A percentile compares a stretch with the other conserved stretches of the same genome.
phyloP scores from a whole-genome alignment of 23 tunicate genomes.

The Aplidium turbinatum region DNA sequence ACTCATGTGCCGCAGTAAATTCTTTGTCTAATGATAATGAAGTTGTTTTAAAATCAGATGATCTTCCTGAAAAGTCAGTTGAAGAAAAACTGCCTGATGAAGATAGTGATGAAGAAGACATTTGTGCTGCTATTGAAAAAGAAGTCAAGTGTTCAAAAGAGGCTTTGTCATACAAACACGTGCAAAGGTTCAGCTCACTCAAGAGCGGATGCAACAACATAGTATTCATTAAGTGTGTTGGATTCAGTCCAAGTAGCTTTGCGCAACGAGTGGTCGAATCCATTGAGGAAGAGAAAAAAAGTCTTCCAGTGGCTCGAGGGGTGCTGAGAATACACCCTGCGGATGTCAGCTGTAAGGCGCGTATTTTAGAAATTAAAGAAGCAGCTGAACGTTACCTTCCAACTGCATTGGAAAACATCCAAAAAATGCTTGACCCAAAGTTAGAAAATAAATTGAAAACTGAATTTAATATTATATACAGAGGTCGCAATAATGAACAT shows the following conservation, averaged over 20 bases:
- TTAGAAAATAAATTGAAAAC: conserved; percentile 4
- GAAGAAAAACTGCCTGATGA: not conserved
- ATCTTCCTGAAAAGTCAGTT: not conserved
- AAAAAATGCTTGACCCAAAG: not conserved
- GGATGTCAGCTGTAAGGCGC: conserved; percentile 56
- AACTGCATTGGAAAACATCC: conserved; percentile 32
- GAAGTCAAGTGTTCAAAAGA: conserved; percentile 24
- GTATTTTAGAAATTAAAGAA: conserved; percentile 35
- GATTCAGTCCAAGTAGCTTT: conserved; percentile 50
- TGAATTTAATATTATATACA: conserved; percentile 58
- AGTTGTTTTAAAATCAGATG: not conserved
- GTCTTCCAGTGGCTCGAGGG: conserved; percentile 30
- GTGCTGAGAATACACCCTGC: conserved; percentile 76
- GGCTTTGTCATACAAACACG: not conserved
- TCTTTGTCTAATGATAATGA: not conserved
- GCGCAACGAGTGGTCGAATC: conserved; percentile 34
- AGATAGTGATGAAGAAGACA: conserved; percentile 48
- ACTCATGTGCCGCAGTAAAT: not conserved
- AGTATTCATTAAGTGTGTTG: conserved; percentile 44
- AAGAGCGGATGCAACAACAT: conserved; percentile 80
- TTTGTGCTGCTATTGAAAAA: conserved; percentile 39
- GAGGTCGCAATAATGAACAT: conserved; percentile 63
- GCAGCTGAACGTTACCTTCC: conserved; percentile 39
- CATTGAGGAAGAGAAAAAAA: not conserved
- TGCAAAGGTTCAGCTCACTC: conserved; percentile 41